phyloP scores from a whole-genome alignment of 1,140 invertebrate species.

The Trichogramma pretiosum region DNA sequence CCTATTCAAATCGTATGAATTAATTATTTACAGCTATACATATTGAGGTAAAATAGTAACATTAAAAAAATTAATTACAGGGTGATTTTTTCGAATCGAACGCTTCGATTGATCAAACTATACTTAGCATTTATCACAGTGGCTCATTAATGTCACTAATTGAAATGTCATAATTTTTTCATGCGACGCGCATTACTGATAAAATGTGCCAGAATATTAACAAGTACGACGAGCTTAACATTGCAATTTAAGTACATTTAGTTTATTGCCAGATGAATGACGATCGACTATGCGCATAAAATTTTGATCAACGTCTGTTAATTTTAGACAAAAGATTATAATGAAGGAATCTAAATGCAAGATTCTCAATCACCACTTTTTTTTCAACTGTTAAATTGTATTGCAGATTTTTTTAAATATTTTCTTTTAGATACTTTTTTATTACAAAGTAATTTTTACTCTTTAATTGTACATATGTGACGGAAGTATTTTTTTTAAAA shows the following conservation, averaged over 20 bases:
- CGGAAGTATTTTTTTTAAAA: no score
- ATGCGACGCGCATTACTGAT: slow-evolving; percentile 8
- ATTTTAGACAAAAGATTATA: not conserved
- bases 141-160: not conserved
- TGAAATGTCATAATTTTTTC: slow-evolving; percentile 9
- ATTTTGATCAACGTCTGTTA: slow-evolving; percentile 12
- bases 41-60: no score
- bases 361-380: no score
- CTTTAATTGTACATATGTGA: no score
- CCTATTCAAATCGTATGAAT: no score
- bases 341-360: no score
- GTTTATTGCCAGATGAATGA: slow-evolving; percentile 10
- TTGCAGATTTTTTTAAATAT: no score
- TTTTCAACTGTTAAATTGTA: no score
- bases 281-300: slow-evolving; percentile 16
- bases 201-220: not conserved
- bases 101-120: slow-evolving; percentile 8
- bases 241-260: slow-evolving; percentile 16
- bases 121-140: slow-evolving; percentile 1
- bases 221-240: slow-evolving; percentile 7
- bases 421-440: no score
- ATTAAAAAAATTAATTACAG: slow-evolving; percentile 18
- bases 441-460: no score
- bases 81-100: slow-evolving; percentile 12
- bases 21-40: no score